Percentiles rank a stretch among this genome's conserved stretches.
Evolutionary conservation across 1,140 invertebrate genomes (phyloP).

Genomic region (Psilanteris sp.): DNA sequence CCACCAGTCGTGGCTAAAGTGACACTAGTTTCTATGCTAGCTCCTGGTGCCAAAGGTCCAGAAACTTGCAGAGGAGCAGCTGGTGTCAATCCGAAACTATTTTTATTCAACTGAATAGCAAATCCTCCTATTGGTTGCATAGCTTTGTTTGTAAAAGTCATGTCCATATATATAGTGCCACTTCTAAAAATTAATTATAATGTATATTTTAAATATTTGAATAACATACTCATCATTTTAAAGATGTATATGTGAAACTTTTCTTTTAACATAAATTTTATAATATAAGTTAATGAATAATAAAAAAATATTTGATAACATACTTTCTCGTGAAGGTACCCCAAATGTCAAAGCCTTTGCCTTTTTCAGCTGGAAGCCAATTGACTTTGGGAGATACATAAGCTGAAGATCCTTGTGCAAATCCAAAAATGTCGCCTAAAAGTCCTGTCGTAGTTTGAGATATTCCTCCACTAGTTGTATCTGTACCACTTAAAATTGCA

Average conservation of each 20-base stretch:
- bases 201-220: too few species aligned
- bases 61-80: constrained; percentile 89
- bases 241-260: too few species aligned
- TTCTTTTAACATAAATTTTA: too few species aligned
- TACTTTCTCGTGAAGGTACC: constrained; percentile 94
- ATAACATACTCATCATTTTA: too few species aligned
- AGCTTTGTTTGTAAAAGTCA: constrained; percentile 98
- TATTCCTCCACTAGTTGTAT: constrained; percentile 76
- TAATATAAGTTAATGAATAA: background rate
- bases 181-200: constrained; percentile 78
- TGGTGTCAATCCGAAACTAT: constrained; percentile 97
- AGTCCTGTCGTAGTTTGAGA: constrained; percentile 84
- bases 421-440: constrained; percentile 95
- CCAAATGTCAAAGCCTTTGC: constrained; percentile 98
- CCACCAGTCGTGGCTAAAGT: constrained; percentile 86
- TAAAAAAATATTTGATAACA: too few species aligned
- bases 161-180: constrained; percentile 95
- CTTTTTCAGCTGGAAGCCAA: constrained; percentile 96
- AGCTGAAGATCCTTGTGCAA: constrained; percentile 83
- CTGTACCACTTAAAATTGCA: constrained; percentile 70
- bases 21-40: constrained; percentile 88
- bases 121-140: constrained; percentile 98
- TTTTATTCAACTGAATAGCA: constrained; percentile 99
- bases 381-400: constrained; percentile 91
- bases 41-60: constrained; percentile 90